Conservation (phyloP, 92 coral and sea anemone genomes). For the Heteractis magnifica region DNA sequence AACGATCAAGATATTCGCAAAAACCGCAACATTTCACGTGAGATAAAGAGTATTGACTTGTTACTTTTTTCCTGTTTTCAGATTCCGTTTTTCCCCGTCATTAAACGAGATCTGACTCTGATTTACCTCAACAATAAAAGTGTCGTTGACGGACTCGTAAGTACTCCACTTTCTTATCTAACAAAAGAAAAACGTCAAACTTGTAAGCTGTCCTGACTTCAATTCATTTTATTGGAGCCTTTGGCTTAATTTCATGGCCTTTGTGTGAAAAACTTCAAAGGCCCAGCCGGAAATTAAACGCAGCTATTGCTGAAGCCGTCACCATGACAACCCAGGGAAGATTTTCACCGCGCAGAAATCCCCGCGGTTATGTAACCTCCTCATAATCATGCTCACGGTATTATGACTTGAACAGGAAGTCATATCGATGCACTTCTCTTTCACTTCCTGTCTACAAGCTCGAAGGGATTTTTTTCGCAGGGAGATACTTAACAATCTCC, state of each 20-base stretch:
- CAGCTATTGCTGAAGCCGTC: not conserved
- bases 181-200: not conserved
- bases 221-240: not conserved
- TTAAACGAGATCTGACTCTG: constrained; percentile 91
- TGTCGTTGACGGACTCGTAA: constrained; percentile 89
- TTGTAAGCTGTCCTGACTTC: not conserved
- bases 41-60: not conserved
- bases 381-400: not conserved
- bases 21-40: not conserved
- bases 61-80: constrained; percentile 4
- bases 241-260: not conserved
- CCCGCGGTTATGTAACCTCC: not conserved
- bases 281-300: not conserved
- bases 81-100: constrained; percentile 97
- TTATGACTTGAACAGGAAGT: not conserved
- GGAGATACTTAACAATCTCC: not conserved
- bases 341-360: not conserved
- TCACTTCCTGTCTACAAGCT: not conserved
- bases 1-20: not conserved
- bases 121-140: constrained; percentile 92
- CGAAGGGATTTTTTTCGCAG: not conserved
- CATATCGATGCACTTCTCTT: not conserved
- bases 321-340: not conserved
- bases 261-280: not conserved
- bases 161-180: constrained; percentile 29